Evolutionary conservation across 1,140 invertebrate genomes (phyloP), one percentile per base, ranked within the genome.

Genomic region (Dryas iulia): DNA sequence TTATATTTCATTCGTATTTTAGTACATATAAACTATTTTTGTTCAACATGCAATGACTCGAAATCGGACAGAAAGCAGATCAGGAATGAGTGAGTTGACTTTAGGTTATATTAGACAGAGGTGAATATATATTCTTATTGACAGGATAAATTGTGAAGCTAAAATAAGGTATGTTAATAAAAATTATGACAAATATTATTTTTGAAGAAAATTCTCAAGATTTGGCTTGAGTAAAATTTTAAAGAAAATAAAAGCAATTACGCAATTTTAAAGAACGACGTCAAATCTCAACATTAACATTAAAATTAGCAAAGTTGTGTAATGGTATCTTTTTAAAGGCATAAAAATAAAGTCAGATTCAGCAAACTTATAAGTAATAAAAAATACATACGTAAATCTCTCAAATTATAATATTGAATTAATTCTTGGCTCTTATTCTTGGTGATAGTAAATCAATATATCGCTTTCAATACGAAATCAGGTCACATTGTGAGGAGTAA

Each of bases 401-500:
- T 28, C 24, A 28, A 14, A 28, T 52, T 61, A 26, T 61, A 26
- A 61, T 21, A 14, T 14, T 10, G 7, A 14, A 47, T 30, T 65
- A 65, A 58, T 57, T n/a, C n/a, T n/a, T n/a, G n/a, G n/a, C n/a
- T n/a, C n/a, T n/a, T 65, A 57, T 65, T 65, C 62, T 57, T 12
- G 26, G 7, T 39, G 53, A 65, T 26, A 54, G 31, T 65, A 57
- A 65, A 57, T 57, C 62, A 57, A 65, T 65, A 65, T 21, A 57
- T 65, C 25, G 31, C 23, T 18, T 35, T 65, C 59, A 61, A 57
- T 65, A 58, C 31, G 31, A 57, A 65, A 65, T 58, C 53, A 65
- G 62, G 62, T 65, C 62, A 65, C 23, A 57, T 25, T 57, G 54
- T 11, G 21, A 39, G 18, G 35, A 30, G 47, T 30, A 57, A 65